phyloP scores from a whole-genome alignment of 1,140 invertebrate genomes.

The Onthophagus taurus region DNA sequence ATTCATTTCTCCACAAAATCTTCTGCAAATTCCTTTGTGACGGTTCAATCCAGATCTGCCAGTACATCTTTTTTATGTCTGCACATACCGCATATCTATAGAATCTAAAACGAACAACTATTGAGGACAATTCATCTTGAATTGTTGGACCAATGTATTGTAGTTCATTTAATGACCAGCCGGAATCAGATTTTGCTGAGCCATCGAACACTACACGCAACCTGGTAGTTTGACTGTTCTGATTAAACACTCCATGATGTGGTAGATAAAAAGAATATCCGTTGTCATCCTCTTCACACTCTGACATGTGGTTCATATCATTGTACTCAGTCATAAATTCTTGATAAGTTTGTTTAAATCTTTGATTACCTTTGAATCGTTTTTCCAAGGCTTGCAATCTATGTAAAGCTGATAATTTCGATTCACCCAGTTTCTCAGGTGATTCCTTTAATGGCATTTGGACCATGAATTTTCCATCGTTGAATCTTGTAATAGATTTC shows the following conservation, averaged over 20 bases:
- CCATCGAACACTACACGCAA: conserved; percentile 8
- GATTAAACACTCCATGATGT: conserved; percentile 3
- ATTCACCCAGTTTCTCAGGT: conserved; percentile 25
- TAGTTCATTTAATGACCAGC: conserved; percentile 31
- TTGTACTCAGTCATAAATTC: conserved; percentile 32
- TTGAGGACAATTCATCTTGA: conserved; percentile 23
- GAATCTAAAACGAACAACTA: conserved; percentile 26
- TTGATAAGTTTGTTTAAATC: conserved; percentile 12
- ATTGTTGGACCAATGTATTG: conserved; percentile 22
- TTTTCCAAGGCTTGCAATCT: conserved; percentile 22
- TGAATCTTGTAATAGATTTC: conserved; percentile 13
- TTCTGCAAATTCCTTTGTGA: conserved; percentile 28
- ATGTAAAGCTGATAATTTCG: conserved; percentile 20
- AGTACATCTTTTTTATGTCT: conserved; percentile 37
- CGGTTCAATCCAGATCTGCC: conserved; percentile 30
- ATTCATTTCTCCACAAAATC: conserved; percentile 32
- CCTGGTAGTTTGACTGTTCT: not conserved
- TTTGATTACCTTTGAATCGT: conserved; percentile 21
- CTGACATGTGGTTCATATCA: conserved; percentile 23
- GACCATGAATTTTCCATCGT: conserved; percentile 27
- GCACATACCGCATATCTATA: conserved; percentile 25
- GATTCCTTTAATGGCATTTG: conserved; percentile 25
- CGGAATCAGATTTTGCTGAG: not conserved
- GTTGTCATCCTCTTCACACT: too few species aligned
- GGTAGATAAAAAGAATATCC: conserved; percentile 5